Evolutionary conservation across 2,888 invertebrate genomes (phyloP), one percentile per base, ranked within the genome.

Genomic region (Odontocolon sp.): DNA sequence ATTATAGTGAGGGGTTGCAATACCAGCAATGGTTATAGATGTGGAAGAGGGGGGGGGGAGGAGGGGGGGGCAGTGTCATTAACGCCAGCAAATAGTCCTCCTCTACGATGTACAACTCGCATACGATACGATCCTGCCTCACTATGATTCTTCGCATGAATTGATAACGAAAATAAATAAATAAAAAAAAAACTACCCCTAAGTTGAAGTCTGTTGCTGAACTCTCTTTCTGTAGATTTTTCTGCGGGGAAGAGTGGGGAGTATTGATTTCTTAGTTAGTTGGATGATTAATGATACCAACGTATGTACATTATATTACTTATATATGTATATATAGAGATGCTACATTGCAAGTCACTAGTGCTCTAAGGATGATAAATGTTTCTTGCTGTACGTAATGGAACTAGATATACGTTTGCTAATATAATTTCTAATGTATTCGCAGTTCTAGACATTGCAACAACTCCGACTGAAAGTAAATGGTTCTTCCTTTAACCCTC

Each of bases 261-360:
- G 26, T 76, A 76, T 76, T 67, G 76, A 76, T 76, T 76, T 71
- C 71, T 76, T 67, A 76, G 67, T 76, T 71, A 76, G 67, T 38
- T 11, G 40, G 71, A 71, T 76, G 76, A 76, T 77, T 77, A 77
- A 77, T 71, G 71, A 68, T 67, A 26, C 40, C 2, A 16, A 59
- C 57, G 54, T 52, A 45, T 28, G 36, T 50, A 38, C 14, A 9
- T 28, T 42, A 40, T 16, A 26, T n/a, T n/a, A 42, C 26, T 23
- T 23, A 14, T 11, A 18, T 38, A 50, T 36, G 45, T 36, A 9
- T 45, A 21, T 50, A 64, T 67, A 54, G 50, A 26, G 18, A 50
- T 38, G 23, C 33, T 47, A 64, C 47, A 50, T 59, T 64, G 75
- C 75, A 64, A 75, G 75, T 75, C 75, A 75, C 64, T 64, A 50